Conservation (phyloP, 2,888 invertebrate species). For the Malachius bipustulatus region DNA sequence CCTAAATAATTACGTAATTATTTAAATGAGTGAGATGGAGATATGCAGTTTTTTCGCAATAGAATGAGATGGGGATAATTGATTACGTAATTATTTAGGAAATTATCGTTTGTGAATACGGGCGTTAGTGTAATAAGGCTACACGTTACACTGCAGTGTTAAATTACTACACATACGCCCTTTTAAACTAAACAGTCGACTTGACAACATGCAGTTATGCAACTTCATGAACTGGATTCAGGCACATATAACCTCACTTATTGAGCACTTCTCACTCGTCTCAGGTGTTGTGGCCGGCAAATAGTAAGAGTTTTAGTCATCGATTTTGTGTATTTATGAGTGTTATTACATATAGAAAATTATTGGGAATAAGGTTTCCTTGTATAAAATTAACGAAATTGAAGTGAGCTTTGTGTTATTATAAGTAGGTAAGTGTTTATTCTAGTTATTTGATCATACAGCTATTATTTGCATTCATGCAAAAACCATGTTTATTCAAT, state of each 20-base stretch:
- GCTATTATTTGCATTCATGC: not conserved
- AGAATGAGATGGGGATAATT: too few relatives aligned
- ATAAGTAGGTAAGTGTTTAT: not conserved
- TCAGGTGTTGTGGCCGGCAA: not conserved
- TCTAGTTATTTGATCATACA: not conserved
- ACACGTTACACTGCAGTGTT: too few relatives aligned
- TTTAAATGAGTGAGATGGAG: too few relatives aligned
- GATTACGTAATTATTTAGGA: too few relatives aligned
- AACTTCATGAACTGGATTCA: not conserved
- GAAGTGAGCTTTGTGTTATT: not conserved
- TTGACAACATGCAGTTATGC: slow-evolving; percentile 2
- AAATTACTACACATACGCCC: slow-evolving; percentile 1
- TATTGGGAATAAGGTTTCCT: slow-evolving; percentile 1
- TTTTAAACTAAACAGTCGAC: slow-evolving; percentile 1
- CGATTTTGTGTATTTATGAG: slow-evolving; percentile 2
- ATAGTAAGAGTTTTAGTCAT: not conserved
- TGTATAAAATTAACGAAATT: not conserved
- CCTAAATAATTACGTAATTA: too few relatives aligned
- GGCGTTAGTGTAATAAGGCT: too few relatives aligned
- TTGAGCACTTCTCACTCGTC: not conserved
- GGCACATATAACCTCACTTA: slow-evolving; percentile 3
- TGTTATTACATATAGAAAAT: too few relatives aligned
- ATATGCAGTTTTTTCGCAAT: too few relatives aligned
- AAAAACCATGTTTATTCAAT: slow-evolving; percentile 2
- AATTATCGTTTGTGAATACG: too few relatives aligned